Evolutionary conservation across 2,888 invertebrate species (phyloP).

Genomic region (Phlogophora meticulosa): DNA sequence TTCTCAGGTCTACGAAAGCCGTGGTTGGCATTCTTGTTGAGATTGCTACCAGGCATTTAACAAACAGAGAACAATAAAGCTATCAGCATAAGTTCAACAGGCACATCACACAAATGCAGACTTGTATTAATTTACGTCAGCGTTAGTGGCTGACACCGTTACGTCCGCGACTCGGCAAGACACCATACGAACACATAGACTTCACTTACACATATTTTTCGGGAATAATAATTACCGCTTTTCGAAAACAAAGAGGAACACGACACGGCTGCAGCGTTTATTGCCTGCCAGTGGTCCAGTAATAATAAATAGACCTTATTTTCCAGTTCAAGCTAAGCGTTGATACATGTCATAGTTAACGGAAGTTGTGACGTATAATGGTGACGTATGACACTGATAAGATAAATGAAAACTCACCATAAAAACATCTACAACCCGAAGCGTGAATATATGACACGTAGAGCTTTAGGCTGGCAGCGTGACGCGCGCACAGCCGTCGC

Average conservation of each 20-base stretch:
- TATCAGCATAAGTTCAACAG: background rate
- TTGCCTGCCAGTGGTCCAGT: no score
- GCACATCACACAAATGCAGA: background rate
- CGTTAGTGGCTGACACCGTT: conserved; percentile 3
- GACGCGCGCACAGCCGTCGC: no score
- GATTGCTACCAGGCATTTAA: background rate
- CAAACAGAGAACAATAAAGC: background rate
- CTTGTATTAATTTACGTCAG: conserved; percentile 24
- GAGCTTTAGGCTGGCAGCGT: no score
- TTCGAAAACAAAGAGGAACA: background rate
- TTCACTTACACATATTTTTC: background rate
- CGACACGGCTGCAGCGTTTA: no score
- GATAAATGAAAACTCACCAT: no score
- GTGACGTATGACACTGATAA: no score
- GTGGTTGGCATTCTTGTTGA: background rate
- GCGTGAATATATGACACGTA: no score
- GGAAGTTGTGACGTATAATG: no score
- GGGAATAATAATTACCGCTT: background rate
- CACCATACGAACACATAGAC: background rate
- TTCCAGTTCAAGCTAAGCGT: no score
- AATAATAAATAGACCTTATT: no score
- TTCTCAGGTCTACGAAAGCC: background rate
- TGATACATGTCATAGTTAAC: no score
- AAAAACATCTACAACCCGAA: no score
- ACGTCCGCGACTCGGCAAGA: background rate